phyloP scores from a whole-genome alignment of 2,888 invertebrate genomes.

The Nomada goodeniana region DNA sequence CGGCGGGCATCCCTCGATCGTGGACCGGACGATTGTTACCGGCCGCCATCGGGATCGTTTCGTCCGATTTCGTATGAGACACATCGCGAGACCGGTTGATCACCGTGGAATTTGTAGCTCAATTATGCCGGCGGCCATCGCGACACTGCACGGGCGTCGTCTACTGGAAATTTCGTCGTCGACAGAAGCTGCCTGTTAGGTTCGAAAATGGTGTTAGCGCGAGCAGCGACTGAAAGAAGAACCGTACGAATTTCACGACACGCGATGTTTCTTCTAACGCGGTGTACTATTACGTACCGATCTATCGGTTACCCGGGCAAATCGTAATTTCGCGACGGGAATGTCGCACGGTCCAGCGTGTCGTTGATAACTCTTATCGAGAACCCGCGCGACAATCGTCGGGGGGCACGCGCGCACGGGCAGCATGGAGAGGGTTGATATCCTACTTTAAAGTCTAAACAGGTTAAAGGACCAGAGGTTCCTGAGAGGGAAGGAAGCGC shows the following conservation, averaged over 20 bases:
- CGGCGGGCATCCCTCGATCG: constrained; percentile 72
- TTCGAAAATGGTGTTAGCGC: too few species aligned
- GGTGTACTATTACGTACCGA: too few species aligned
- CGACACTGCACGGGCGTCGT: not conserved
- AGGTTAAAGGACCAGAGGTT: constrained; percentile 11
- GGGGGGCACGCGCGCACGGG: too few species aligned
- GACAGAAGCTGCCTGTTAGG: not conserved
- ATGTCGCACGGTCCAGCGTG: too few species aligned
- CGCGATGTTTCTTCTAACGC: too few species aligned
- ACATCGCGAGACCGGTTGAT: constrained; percentile 81
- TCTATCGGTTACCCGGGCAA: too few species aligned
- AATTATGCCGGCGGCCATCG: constrained; percentile 80
- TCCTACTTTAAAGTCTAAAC: not conserved
- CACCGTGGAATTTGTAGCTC: constrained; percentile 84
- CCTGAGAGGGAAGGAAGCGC: constrained; percentile 29
- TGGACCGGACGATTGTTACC: constrained; percentile 78
- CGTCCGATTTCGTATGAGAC: constrained; percentile 81
- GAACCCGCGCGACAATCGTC: too few species aligned
- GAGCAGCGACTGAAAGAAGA: too few species aligned
- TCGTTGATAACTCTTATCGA: too few species aligned
- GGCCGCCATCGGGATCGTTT: constrained; percentile 64
- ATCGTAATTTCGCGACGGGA: too few species aligned
- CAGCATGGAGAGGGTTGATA: too few species aligned
- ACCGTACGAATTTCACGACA: too few species aligned
- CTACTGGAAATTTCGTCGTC: not conserved